Base-by-base conservation (phyloP, 2,888 invertebrate genomes). In the Brachypalpus laphriformis region DNA sequence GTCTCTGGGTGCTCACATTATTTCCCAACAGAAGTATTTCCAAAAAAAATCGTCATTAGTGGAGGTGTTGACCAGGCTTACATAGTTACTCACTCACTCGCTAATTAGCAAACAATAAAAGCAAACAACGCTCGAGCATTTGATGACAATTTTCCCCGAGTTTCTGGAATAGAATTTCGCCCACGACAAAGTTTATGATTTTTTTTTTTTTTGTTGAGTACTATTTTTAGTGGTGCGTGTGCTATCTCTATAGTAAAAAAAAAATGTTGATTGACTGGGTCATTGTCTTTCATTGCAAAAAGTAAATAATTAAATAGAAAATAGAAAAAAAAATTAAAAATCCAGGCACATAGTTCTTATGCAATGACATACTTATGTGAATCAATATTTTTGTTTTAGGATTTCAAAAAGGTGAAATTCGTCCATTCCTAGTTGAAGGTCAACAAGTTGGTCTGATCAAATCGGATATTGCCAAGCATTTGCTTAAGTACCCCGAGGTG, bases 401-500 rank as follows among this genome's bases (percentile, higher is more conserved):
- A 88, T 94, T 96, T 89, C 94, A 95, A 89, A 94, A 94, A 91
- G 95, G 95, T 77, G 95, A 95, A 92, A 97, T 96, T 92, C 94
- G 95, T 90, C 97, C 98, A 61, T 98, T 98, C 91, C 94, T 97
- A 88, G 96, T 98, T 63, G 96, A 96, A 90, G 97, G 96, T 72
- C 95, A 96, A 90, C 97, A 97, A 93, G 97, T 98, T 75, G 98
- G 98, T 82, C 93, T 98, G 87, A 95, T 98, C 88, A 94, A 96
- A 88, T 95, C 96, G 66, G 96, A 98, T 93, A 96, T 98, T 74
- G 94, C 96, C 92, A 95, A 95, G 91, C 95, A 97, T 90, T 93
- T 98, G 83, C 93, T 95, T 87, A 94, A 95, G 91, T 97, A 96
- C 92, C 97, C 98, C 49, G 96, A 97, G 93, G 96, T 96, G 93